phyloP scores from a whole-genome alignment of 2,888 invertebrate species.

The Sesia apiformis region DNA sequence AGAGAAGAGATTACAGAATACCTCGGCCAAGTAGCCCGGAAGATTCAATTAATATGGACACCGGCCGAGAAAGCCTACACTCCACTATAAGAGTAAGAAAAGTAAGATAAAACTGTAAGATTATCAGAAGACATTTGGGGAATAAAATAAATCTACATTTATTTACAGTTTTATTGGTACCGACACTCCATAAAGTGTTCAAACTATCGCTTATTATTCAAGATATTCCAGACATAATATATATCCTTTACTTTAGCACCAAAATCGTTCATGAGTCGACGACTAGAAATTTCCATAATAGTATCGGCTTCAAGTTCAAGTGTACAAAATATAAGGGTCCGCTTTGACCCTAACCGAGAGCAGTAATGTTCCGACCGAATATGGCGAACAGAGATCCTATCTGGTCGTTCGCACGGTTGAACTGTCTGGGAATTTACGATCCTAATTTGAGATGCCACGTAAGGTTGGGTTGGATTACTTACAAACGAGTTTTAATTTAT shows the following conservation, averaged over 20 bases:
- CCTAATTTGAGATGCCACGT: constrained; percentile 6
- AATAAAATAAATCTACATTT: not conserved
- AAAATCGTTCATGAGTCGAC: not conserved
- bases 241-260: not conserved
- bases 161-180: not conserved
- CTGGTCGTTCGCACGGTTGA: constrained; percentile 48
- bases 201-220: not conserved
- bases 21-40: no score
- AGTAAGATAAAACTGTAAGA: no score
- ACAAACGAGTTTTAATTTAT: not conserved
- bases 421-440: constrained; percentile 26
- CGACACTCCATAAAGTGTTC: not conserved
- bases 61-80: no score
- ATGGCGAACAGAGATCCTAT: constrained; percentile 48
- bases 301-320: not conserved
- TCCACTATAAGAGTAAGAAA: no score
- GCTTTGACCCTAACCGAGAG: constrained; percentile 45
- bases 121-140: no score
- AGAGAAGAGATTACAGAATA: no score
- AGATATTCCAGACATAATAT: not conserved
- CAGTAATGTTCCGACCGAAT: constrained; percentile 37
- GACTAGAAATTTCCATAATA: not conserved
- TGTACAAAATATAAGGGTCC: constrained; percentile 20
- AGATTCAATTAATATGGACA: no score
- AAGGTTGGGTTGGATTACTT: not conserved